These are phyloP conservation scores for Pseudomyrmex dendroicus DNA, from an alignment of 1,140 invertebrate genomes.

Conservation along the genomic window DNA sequence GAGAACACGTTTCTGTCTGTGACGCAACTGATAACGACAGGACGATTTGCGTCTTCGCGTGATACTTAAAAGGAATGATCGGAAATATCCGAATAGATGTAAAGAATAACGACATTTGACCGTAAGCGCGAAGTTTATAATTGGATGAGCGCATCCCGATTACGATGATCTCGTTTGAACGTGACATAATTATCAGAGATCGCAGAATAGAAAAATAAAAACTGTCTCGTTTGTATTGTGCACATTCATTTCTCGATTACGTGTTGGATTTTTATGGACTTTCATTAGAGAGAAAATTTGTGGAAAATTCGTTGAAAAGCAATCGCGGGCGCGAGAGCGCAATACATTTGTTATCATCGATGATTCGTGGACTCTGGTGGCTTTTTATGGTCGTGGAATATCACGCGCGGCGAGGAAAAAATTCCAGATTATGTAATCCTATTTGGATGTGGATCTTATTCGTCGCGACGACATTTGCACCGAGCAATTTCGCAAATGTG, in stretches of 20 bases:
- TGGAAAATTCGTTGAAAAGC: too few species aligned
- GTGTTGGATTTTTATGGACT: background rate
- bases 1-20: background rate
- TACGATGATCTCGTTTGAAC: constrained; percentile 5
- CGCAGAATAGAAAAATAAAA: constrained; percentile 2
- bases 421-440: constrained; percentile 50
- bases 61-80: constrained; percentile 17
- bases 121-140: constrained; percentile 11
- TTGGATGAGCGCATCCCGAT: constrained; percentile 22
- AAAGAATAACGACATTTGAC: constrained; percentile 25
- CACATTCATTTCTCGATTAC: background rate
- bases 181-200: constrained; percentile 10
- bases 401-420: constrained; percentile 28
- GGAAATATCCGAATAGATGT: background rate
- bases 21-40: constrained; percentile 30
- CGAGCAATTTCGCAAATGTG: constrained; percentile 12
- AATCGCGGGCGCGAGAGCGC: background rate
- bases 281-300: too few species aligned
- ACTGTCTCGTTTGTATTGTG: background rate
- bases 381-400: background rate
- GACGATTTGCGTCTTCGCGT: background rate
- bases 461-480: constrained; percentile 7
- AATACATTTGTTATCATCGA: background rate
- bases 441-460: constrained; percentile 23
- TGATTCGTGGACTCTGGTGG: background rate